Evolutionary conservation across 2,888 invertebrate genomes (phyloP), one percentile per base, ranked within the genome.

Genomic region (Rambutsinella grinnellia): DNA sequence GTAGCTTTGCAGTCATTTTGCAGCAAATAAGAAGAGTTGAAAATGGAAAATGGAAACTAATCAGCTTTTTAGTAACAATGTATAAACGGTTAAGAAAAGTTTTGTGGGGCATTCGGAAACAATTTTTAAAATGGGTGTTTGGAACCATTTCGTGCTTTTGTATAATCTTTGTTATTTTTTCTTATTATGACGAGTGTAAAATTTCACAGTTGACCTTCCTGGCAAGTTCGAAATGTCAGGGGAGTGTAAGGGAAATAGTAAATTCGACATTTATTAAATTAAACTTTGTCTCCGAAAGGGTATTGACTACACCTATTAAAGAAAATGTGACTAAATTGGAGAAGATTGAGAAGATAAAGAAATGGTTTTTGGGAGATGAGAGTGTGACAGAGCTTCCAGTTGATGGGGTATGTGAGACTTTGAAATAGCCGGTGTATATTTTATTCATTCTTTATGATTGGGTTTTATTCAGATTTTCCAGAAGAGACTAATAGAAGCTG

Each of bases 121-220:
- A 61, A 3, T 15, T 26, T 3, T 15, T 27, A 2, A 62, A 63
- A 28, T 62, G 63, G n/a, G 5, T 57, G 19, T 15, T 71, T n/a
- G 24, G 19, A 19, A 49, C 46, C 13, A 23, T 46, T 1, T 23
- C 36, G 3, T 49, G 54, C 21, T 62, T 46, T 13, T 63, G 46
- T 46, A 54, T 24, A 3, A 23, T 63, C 23, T 26, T 61, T 61
- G 2, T 63, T 8, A 46, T 62, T 10, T 13, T 49, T 17, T 49
- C 23, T 49, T 56, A 44, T 24, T 71, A 53, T 3, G 63, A 63
- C 28, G 57, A 62, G 15, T 71, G 71, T 63, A 27, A 54, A 21
- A 54, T 46, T 5, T 70, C 60, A 17, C 17, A 17, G 27, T 57
- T 56, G 1, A 46, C 24, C 13, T 10, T 49, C 49, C 23, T 24